These are phyloP conservation scores for Helarctos malayanus DNA, from an alignment of 2,797 vertebrate genomes.

Conservation along the genomic window DNA sequence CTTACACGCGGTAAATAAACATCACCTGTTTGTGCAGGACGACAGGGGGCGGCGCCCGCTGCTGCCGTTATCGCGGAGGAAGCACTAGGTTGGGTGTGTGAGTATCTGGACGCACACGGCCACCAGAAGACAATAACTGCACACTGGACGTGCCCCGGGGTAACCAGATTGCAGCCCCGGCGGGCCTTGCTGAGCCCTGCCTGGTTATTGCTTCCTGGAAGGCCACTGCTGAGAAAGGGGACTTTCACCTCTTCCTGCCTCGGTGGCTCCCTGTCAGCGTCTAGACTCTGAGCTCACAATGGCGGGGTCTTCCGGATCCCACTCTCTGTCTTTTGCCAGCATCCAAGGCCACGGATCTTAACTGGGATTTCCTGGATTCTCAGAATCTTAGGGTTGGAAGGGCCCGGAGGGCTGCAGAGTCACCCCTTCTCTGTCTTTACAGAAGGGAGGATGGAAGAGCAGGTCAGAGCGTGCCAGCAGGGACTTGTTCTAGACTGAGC, in stretches of 20 bases:
- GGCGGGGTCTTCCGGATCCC: conserved; percentile 75
- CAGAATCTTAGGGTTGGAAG: conserved; percentile 51
- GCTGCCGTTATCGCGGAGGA: conserved; percentile 89
- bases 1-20: conserved; percentile 85
- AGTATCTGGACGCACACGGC: conserved; percentile 78
- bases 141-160: conserved; percentile 72
- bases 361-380: conserved; percentile 82
- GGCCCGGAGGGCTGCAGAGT: not conserved
- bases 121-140: conserved; percentile 83
- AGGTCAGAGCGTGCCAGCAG: not conserved
- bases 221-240: conserved; percentile 36
- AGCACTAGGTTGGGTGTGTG: conserved; percentile 88
- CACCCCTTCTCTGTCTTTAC: not conserved
- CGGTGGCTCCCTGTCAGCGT: conserved; percentile 24
- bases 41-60: conserved; percentile 80
- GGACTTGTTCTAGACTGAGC: not conserved
- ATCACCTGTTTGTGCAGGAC: conserved; percentile 89
- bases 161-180: not conserved
- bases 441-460: not conserved
- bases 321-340: conserved; percentile 20
- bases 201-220: conserved; percentile 72
- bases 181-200: conserved; percentile 13
- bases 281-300: conserved; percentile 21
- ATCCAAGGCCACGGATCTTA: conserved; percentile 65
- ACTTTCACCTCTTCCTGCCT: conserved; percentile 79